Percentiles rank a stretch among this genome's conserved stretches.
Conservation (phyloP, 1,140 invertebrate species). For the Helicorthomorpha holstii region DNA sequence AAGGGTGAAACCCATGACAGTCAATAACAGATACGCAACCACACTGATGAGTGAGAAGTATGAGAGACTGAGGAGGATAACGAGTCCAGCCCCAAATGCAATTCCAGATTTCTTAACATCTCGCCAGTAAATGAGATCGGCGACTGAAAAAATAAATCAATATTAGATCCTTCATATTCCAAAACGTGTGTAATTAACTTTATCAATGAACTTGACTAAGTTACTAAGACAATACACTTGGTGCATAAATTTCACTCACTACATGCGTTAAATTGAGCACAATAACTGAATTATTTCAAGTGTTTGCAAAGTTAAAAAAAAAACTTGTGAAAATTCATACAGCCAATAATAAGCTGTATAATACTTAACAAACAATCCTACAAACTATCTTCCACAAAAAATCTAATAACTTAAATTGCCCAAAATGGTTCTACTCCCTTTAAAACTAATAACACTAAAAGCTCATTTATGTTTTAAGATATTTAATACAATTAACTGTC, state of each 20-base stretch:
- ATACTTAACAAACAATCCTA: too few relatives aligned
- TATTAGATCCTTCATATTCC: slow-evolving; percentile 1
- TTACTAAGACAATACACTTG: slow-evolving; percentile 3
- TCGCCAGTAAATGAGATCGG: slow-evolving; percentile 91
- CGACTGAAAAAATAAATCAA: slow-evolving; percentile 48
- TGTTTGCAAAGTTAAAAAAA: too few relatives aligned
- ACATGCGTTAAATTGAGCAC: neutral
- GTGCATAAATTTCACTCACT: neutral
- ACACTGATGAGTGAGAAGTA: slow-evolving; percentile 92
- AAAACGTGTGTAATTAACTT: too few relatives aligned
- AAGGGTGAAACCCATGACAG: slow-evolving; percentile 62
- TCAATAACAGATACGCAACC: slow-evolving; percentile 72
- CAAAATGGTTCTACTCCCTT: too few relatives aligned
- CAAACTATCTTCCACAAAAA: too few relatives aligned
- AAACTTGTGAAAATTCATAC: too few relatives aligned
- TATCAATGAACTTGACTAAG: neutral
- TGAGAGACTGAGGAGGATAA: slow-evolving; percentile 74
- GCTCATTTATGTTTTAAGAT: too few relatives aligned
- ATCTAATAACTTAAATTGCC: too few relatives aligned
- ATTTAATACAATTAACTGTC: too few relatives aligned
- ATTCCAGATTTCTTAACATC: slow-evolving; percentile 83
- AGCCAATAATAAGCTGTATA: too few relatives aligned
- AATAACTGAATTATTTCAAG: too few relatives aligned
- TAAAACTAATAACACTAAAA: too few relatives aligned
- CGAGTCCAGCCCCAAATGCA: slow-evolving; percentile 70